Conservation (phyloP, 2,113 vertebrate genomes). For the Vimba vimba region DNA sequence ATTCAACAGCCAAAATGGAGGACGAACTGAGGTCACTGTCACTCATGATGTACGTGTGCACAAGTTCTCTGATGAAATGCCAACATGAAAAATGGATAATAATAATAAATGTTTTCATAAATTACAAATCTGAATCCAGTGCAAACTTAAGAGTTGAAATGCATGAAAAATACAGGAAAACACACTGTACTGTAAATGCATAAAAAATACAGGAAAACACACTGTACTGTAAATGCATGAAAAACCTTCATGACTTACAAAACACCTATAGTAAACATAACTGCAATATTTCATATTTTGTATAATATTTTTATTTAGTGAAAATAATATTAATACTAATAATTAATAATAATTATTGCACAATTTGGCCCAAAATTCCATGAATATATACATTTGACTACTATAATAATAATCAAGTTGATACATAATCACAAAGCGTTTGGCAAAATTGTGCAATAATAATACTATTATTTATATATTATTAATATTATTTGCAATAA, state of each 20-base stretch:
- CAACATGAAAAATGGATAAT: neutral
- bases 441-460: neutral
- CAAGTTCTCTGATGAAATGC: neutral
- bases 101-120: neutral
- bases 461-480: neutral
- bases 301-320: too few species aligned
- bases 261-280: too few species aligned
- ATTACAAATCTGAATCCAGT: neutral
- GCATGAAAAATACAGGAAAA: neutral
- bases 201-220: neutral
- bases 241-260: neutral
- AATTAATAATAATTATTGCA: too few species aligned
- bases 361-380: too few species aligned
- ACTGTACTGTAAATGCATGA: neutral
- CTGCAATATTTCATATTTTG: too few species aligned
- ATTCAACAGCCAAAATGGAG: neutral
- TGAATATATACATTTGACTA: too few species aligned
- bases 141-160: neutral
- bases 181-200: neutral
- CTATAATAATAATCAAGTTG: too few species aligned
- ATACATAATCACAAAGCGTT: too few species aligned
- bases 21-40: neutral
- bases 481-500: too few species aligned
- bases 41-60: neutral
- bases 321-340: too few species aligned